These are phyloP conservation scores for Drosophila mayaguana DNA, from an alignment of 2,888 invertebrate genomes.

Conservation along the genomic window DNA sequence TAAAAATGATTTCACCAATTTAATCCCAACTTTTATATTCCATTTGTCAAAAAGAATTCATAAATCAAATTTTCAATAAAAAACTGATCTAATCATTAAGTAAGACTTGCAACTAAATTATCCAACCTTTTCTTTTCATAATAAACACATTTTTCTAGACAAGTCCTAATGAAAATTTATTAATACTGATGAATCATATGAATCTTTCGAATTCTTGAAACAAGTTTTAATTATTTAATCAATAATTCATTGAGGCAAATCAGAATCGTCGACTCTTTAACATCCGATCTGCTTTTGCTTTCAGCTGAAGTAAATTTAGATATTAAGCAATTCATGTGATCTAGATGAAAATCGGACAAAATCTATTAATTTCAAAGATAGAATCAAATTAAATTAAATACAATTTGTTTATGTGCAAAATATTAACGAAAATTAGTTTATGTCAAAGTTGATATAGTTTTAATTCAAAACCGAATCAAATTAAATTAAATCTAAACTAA, in stretches of 20 bases:
- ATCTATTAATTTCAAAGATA: neutral
- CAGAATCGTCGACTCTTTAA: neutral
- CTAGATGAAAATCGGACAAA: neutral
- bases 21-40: neutral
- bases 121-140: neutral
- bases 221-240: neutral
- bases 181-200: neutral
- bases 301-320: neutral
- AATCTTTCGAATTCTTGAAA: neutral
- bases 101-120: neutral
- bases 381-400: no score
- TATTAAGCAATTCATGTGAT: no score
- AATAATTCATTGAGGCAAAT: neutral
- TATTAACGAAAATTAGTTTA: neutral
- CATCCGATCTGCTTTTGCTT: neutral
- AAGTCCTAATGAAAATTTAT: neutral
- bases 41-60: slow-evolving; percentile 5
- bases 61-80: neutral
- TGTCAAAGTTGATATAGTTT: no score
- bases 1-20: neutral
- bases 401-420: no score
- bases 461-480: neutral
- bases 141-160: neutral
- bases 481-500: neutral
- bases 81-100: neutral